phyloP scores from a whole-genome alignment of 2,888 invertebrate genomes.

The Onthophagus sagittarius region DNA sequence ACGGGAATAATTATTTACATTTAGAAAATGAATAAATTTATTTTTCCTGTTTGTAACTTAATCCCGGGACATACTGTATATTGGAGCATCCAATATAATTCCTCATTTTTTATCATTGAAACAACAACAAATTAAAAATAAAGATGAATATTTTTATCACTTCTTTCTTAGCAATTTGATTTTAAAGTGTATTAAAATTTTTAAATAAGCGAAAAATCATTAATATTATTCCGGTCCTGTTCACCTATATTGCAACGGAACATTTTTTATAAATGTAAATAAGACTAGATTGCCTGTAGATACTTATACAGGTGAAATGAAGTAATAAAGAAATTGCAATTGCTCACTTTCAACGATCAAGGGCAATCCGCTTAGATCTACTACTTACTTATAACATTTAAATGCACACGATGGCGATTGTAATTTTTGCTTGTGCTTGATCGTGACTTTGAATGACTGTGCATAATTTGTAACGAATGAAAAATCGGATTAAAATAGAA shows the following conservation, averaged over 20 bases:
- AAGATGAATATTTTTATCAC: too few relatives aligned
- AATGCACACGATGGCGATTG: too few relatives aligned
- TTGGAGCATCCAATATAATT: too few relatives aligned
- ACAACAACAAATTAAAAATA: too few relatives aligned
- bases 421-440: background rate
- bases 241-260: background rate
- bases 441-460: background rate
- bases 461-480: background rate
- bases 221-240: background rate
- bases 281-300: background rate
- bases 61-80: too few relatives aligned
- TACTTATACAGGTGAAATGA: conserved; percentile 8
- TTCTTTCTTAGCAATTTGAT: background rate
- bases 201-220: background rate
- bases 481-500: background rate
- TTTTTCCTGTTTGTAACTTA: too few relatives aligned
- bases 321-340: conserved; percentile 11
- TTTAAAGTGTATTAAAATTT: background rate
- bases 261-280: background rate
- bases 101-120: too few relatives aligned
- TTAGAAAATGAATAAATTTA: too few relatives aligned
- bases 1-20: too few relatives aligned
- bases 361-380: conserved; percentile 1
- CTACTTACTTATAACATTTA: background rate
- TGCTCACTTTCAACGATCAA: conserved; percentile 16